Conservation (phyloP, 2,797 vertebrate species). For the Merluccius polli region DNA sequence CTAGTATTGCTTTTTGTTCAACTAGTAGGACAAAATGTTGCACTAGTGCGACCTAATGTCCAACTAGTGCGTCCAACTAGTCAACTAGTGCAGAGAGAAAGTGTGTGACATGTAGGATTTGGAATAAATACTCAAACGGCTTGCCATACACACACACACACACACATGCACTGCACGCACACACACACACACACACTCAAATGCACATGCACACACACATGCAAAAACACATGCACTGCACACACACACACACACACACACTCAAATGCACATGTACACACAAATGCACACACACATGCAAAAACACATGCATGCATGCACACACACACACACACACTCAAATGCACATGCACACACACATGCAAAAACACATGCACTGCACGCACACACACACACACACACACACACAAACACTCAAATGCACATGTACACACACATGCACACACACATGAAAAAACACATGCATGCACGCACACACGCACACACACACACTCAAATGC, state of each 20-base stretch:
- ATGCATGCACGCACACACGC: not conserved
- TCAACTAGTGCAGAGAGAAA: too few species aligned
- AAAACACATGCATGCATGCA: not conserved
- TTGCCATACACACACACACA: too few species aligned
- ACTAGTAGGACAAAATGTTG: too few species aligned
- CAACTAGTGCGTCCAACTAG: too few species aligned
- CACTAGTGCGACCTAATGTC: too few species aligned
- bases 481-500: not conserved
- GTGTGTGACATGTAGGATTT: too few species aligned
- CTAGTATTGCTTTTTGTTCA: too few species aligned
- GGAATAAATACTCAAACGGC: too few species aligned
- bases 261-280: too few species aligned
- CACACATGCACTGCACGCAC: not conserved
- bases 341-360: not conserved
- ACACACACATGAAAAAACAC: not conserved
- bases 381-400: not conserved
- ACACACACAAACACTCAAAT: not conserved
- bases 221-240: not conserved
- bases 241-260: constrained; percentile 17
- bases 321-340: not conserved
- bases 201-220: not conserved
- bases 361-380: too few species aligned
- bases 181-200: not conserved
- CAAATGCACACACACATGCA: constrained; percentile 21
- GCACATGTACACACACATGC: not conserved